Evolutionary conservation across 1,140 invertebrate species (phyloP).

Genomic region (Tetranychus urticae): DNA sequence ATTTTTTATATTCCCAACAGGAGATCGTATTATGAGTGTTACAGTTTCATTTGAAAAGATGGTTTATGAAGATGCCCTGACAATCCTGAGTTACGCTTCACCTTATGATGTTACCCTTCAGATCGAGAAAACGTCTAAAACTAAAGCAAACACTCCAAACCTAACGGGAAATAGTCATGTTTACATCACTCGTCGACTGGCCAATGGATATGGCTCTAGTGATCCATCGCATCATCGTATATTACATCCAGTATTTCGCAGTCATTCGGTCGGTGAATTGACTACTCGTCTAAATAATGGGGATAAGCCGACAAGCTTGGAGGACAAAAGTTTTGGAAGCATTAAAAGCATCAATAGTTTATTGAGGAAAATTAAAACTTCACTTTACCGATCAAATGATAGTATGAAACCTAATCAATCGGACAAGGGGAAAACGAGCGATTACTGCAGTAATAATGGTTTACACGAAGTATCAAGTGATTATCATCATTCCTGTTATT

Average conservation of each 20-base stretch:
- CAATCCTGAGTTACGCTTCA: constrained; percentile 69
- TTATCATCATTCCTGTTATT: background rate
- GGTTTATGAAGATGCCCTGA: constrained; percentile 66
- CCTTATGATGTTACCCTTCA: constrained; percentile 56
- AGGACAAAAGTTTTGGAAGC: background rate
- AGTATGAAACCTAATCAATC: constrained; percentile 8
- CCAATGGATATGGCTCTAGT: background rate
- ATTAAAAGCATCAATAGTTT: constrained; percentile 10
- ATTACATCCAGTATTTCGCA: constrained; percentile 36
- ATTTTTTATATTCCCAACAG: constrained; percentile 23
- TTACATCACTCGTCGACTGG: background rate
- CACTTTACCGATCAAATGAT: background rate
- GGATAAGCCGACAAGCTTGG: background rate
- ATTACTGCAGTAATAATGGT: background rate
- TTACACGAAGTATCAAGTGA: background rate
- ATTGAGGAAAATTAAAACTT: constrained; percentile 5
- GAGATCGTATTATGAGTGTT: constrained; percentile 57
- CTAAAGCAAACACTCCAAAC: background rate
- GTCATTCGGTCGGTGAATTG: constrained; percentile 38
- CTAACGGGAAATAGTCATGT: background rate
- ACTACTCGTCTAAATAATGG: constrained; percentile 13
- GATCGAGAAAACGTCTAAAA: constrained; percentile 26
- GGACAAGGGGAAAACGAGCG: constrained; percentile 24
- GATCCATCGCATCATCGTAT: background rate
- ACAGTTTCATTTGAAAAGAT: constrained; percentile 64